A percentile compares a stretch with the other conserved stretches of the same genome.
Evolutionary conservation across 2,797 vertebrate genomes (phyloP).

Genomic region (Lates japonicus): DNA sequence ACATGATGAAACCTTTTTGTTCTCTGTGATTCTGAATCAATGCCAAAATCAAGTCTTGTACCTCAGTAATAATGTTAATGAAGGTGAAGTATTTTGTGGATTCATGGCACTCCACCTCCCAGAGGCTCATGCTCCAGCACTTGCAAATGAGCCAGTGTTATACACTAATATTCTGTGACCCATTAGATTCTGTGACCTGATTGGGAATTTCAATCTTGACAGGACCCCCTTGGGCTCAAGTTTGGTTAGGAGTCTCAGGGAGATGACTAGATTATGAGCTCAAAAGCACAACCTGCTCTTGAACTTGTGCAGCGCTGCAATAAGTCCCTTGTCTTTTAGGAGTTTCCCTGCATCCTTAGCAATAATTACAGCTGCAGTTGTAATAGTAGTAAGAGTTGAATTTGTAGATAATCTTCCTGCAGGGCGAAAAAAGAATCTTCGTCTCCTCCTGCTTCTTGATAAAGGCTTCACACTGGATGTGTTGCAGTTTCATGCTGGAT

Average conservation of each 20-base stretch:
- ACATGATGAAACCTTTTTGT: not conserved
- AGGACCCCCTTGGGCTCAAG: not conserved
- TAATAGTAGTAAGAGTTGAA: conserved; percentile 4
- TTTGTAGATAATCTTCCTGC: conserved; percentile 19
- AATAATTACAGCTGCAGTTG: conserved; percentile 3
- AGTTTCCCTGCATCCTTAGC: not conserved
- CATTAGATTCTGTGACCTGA: not conserved
- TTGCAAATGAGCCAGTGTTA: not conserved
- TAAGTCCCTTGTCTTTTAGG: not conserved
- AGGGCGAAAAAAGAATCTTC: conserved; percentile 17
- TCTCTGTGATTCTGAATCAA: too few species aligned
- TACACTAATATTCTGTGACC: not conserved
- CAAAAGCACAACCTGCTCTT: not conserved
- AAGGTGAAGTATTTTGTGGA: too few species aligned
- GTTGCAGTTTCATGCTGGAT: conserved; percentile 1
- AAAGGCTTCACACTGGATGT: not conserved
- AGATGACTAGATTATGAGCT: not conserved
- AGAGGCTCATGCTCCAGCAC: not conserved
- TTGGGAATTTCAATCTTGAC: not conserved
- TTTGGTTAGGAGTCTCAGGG: not conserved
- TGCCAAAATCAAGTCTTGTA: too few species aligned
- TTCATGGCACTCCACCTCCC: not conserved
- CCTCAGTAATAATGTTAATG: too few species aligned
- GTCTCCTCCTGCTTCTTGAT: conserved; percentile 8
- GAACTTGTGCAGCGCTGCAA: not conserved